phyloP scores from a whole-genome alignment of 2,797 vertebrate species.

The Karalla daura region DNA sequence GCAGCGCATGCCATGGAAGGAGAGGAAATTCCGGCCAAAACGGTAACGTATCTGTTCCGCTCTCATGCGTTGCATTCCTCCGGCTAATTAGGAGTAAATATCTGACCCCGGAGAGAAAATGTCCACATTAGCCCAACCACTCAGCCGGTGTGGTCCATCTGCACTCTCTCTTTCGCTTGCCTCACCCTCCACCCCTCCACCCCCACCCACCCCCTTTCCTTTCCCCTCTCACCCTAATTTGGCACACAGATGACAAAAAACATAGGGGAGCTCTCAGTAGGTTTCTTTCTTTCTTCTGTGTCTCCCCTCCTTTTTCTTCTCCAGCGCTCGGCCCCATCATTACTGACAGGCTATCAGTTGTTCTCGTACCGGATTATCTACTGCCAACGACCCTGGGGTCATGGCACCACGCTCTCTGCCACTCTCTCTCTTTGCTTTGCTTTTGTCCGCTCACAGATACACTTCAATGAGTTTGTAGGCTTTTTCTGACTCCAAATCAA shows the following conservation, averaged over 20 bases:
- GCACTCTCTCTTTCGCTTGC: conserved; percentile 72
- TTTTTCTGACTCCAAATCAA: conserved; percentile 67
- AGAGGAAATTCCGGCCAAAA: conserved; percentile 85
- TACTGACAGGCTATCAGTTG: conserved; percentile 76
- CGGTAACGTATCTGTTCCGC: conserved; percentile 87
- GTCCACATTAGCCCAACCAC: conserved; percentile 81
- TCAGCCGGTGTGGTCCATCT: conserved; percentile 87
- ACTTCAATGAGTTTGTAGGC: conserved; percentile 57
- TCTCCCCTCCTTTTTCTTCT: conserved; percentile 62
- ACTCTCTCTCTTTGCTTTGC: conserved; percentile 70
- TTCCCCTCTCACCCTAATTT: conserved; percentile 66
- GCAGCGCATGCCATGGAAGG: conserved; percentile 81
- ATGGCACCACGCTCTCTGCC: conserved; percentile 66
- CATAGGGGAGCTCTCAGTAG: conserved; percentile 73
- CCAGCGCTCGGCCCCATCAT: conserved; percentile 70
- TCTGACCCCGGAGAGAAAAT: conserved; percentile 85
- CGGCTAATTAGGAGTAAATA: conserved; percentile 88
- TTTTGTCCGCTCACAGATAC: conserved; percentile 61
- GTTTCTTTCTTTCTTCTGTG: conserved; percentile 64
- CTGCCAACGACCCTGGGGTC: conserved; percentile 72
- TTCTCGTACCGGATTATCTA: conserved; percentile 79
- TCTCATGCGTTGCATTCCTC: conserved; percentile 86
- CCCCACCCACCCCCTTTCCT: conserved; percentile 16
- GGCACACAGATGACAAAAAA: conserved; percentile 83
- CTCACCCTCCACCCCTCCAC: conserved; percentile 13